Conservation (phyloP, 2,113 vertebrate genomes). For the Sardina pilchardus region DNA sequence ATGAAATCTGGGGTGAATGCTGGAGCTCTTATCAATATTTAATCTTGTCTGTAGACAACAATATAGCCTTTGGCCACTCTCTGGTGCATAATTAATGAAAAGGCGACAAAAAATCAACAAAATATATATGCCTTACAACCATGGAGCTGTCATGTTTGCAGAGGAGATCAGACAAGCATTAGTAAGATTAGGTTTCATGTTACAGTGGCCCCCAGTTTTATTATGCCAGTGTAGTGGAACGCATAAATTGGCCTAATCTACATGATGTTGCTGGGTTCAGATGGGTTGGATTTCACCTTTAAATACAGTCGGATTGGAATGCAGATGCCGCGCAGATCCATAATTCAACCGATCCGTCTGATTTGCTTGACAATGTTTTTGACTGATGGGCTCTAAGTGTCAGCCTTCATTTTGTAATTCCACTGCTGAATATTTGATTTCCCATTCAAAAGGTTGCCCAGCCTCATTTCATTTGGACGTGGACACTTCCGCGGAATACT, state of each 20-base stretch:
- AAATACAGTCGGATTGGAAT: background rate
- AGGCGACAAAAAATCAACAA: conserved; percentile 49
- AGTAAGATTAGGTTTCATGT: conserved; percentile 32
- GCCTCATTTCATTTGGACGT: background rate
- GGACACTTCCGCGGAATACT: conserved; percentile 51
- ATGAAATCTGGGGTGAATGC: conserved; percentile 67
- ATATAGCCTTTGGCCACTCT: conserved; percentile 62
- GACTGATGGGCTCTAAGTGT: conserved; percentile 60
- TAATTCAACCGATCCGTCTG: conserved; percentile 42
- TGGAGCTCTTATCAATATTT: conserved; percentile 70
- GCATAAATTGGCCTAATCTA: background rate
- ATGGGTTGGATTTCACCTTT: background rate
- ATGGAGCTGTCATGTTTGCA: conserved; percentile 35
- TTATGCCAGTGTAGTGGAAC: background rate
- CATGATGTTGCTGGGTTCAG: background rate
- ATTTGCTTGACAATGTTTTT: conserved; percentile 52
- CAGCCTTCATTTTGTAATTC: conserved; percentile 53
- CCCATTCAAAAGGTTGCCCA: conserved; percentile 50
- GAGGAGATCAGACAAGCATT: conserved; percentile 41
- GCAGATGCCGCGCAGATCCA: conserved; percentile 19
- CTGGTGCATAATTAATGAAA: conserved; percentile 68
- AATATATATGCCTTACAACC: conserved; percentile 29
- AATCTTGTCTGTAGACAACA: conserved; percentile 67
- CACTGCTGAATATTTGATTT: conserved; percentile 65
- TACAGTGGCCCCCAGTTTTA: conserved; percentile 15